A percentile compares a stretch with the other conserved stretches of the same genome.
These are phyloP conservation scores for Craniophora ligustri DNA, from an alignment of 2,888 invertebrate genomes.

Conservation along the genomic window DNA sequence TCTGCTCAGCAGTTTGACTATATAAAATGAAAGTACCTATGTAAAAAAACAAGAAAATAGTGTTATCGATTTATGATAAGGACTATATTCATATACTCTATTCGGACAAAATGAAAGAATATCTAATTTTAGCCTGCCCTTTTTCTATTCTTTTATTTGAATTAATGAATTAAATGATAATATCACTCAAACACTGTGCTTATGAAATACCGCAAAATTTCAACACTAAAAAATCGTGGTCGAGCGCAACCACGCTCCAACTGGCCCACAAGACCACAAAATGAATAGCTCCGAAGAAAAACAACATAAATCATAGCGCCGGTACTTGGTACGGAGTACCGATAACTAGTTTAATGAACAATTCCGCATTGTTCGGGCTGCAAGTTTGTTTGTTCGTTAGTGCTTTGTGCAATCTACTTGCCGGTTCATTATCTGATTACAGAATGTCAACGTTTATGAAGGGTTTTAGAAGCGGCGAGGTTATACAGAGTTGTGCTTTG, in stretches of 20 bases:
- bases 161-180: no score
- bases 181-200: no score
- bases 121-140: no score
- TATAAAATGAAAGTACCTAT: no score
- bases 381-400: conserved; percentile 45
- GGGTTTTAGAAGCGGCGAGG: background rate
- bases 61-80: no score
- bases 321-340: conserved; percentile 10
- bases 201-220: background rate
- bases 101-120: no score
- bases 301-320: conserved; percentile 34
- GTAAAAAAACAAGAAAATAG: no score
- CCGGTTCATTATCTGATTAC: conserved; percentile 37
- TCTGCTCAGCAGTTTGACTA: no score
- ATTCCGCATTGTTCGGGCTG: conserved; percentile 37
- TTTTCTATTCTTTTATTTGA: no score
- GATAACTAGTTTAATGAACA: conserved; percentile 43
- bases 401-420: conserved; percentile 50
- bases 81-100: no score
- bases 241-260: conserved; percentile 3
- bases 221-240: background rate
- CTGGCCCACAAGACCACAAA: conserved; percentile 7
- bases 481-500: background rate
- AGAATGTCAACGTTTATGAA: conserved; percentile 13
- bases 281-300: conserved; percentile 37